phyloP scores from a whole-genome alignment of 2,888 invertebrate genomes.

The Pantelozetes paolii region DNA sequence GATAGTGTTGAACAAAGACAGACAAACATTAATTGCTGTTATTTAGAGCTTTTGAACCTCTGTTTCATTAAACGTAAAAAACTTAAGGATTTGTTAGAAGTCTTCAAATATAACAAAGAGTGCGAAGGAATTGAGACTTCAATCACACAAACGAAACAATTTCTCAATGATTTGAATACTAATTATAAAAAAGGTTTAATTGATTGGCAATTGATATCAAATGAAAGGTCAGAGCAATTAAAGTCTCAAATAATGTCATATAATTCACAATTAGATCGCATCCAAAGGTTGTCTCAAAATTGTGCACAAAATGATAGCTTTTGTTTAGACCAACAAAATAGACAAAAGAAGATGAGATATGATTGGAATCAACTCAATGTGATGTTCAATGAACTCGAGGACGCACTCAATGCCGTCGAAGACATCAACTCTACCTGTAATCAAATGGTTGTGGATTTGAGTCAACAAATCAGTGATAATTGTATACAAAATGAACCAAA shows the following conservation, averaged over 20 bases:
- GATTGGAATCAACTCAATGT: constrained; percentile 80
- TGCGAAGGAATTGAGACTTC: constrained; percentile 97
- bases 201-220: constrained; percentile 66
- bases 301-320: not conserved
- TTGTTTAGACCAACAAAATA: constrained; percentile 65
- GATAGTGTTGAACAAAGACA: constrained; percentile 76
- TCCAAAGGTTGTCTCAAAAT: constrained; percentile 73
- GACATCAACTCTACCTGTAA: constrained; percentile 84
- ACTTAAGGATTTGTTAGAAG: constrained; percentile 82
- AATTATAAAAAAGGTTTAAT: not conserved
- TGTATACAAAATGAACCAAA: not conserved
- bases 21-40: constrained; percentile 71
- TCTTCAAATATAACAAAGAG: constrained; percentile 90
- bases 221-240: constrained; percentile 93
- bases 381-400: constrained; percentile 82
- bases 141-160: constrained; percentile 76
- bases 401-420: constrained; percentile 90
- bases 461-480: not conserved
- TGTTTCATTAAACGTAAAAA: constrained; percentile 73
- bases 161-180: constrained; percentile 2
- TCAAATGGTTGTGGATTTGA: constrained; percentile 9
- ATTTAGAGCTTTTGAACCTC: constrained; percentile 72
- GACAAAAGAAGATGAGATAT: constrained; percentile 77
- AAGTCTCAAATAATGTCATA: constrained; percentile 92
- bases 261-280: constrained; percentile 79